Conservation (phyloP, 2,888 invertebrate genomes). For the Amaurobius ferox region DNA sequence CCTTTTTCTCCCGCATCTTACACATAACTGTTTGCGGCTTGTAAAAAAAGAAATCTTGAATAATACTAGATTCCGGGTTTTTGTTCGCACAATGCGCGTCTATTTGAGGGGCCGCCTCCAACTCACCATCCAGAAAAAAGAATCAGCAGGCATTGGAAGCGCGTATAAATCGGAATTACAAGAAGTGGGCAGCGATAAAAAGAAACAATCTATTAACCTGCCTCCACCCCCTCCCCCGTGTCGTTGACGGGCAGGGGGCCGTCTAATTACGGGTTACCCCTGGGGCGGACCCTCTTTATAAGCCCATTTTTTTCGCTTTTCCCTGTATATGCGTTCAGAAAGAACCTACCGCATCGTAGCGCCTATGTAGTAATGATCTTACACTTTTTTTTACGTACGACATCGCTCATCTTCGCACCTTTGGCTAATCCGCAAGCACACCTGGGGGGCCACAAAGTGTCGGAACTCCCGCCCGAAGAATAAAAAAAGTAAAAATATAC, state of each 20-base stretch:
- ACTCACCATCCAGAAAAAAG: background rate
- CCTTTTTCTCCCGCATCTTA: too few relatives aligned
- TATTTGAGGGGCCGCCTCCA: background rate
- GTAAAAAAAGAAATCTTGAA: too few relatives aligned
- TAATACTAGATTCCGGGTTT: too few relatives aligned
- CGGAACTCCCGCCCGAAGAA: constrained; percentile 4
- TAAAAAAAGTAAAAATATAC: background rate
- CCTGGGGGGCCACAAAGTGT: constrained; percentile 25
- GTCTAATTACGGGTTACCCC: constrained; percentile 63
- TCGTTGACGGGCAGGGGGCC: constrained; percentile 62
- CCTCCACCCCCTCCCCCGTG: constrained; percentile 32
- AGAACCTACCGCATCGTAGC: constrained; percentile 70
- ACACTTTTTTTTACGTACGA: constrained; percentile 28
- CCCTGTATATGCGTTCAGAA: background rate
- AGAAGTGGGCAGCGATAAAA: constrained; percentile 35
- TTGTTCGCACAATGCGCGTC: too few relatives aligned
- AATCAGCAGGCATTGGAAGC: background rate
- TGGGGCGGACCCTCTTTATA: constrained; percentile 52
- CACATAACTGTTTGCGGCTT: too few relatives aligned
- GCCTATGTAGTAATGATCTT: constrained; percentile 67
- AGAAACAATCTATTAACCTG: constrained; percentile 66
- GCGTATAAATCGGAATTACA: constrained; percentile 9
- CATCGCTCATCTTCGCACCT: constrained; percentile 69
- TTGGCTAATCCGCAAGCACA: constrained; percentile 52
- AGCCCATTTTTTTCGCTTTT: constrained; percentile 30